phyloP scores from a whole-genome alignment of 2,113 vertebrate species.

The Aramus guarauna region DNA sequence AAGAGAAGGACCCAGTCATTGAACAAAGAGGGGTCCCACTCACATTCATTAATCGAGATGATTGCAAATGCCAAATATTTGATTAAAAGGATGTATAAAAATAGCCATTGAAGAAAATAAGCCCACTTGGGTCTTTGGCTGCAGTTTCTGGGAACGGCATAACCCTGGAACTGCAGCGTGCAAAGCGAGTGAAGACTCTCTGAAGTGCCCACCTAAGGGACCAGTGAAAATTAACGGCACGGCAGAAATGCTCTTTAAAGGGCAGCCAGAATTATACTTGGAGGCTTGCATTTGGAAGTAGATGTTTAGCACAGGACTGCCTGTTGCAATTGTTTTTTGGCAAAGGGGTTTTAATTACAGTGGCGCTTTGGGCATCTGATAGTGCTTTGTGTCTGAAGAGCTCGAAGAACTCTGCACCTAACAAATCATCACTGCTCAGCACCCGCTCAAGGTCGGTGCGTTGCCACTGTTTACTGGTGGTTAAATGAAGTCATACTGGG shows the following conservation, averaged over 20 bases:
- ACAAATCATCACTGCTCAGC: accelerated
- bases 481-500: accelerated
- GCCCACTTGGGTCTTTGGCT: not conserved
- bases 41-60: slow-evolving; percentile 50
- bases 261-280: not conserved
- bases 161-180: not conserved
- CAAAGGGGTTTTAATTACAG: not conserved
- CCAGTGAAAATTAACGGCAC: not conserved
- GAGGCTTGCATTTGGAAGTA: not conserved
- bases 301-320: not conserved
- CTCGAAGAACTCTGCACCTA: not conserved
- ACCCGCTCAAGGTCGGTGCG: accelerated
- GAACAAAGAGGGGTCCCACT: not conserved
- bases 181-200: not conserved
- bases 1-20: not conserved
- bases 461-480: not conserved
- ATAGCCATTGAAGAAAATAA: not conserved
- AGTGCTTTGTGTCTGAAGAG: not conserved
- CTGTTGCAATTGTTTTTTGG: not conserved
- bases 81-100: slow-evolving; percentile 53
- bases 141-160: not conserved
- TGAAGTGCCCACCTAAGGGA: not conserved
- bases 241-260: not conserved
- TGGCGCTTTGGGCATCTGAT: accelerated
- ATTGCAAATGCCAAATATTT: slow-evolving; percentile 25